phyloP scores from a whole-genome alignment of 1,140 invertebrate species.

The Sarcophaga peregrina region DNA sequence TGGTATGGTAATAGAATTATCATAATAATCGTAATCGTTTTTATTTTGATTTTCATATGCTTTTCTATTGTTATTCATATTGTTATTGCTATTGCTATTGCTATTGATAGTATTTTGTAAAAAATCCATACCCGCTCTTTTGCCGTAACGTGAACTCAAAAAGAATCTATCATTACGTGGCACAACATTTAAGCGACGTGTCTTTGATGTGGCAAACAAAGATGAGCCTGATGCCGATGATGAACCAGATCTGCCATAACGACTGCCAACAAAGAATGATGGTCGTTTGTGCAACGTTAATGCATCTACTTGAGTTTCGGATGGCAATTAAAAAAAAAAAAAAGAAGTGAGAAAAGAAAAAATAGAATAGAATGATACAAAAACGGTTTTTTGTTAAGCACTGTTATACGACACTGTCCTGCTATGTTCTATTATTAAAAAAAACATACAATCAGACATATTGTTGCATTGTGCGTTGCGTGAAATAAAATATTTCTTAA shows the following conservation, averaged over 20 bases:
- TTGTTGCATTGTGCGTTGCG: too few species aligned
- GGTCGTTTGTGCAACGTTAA: conserved; percentile 54
- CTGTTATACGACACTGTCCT: too few species aligned
- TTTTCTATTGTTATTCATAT: conserved; percentile 14
- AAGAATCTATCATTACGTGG: conserved; percentile 65
- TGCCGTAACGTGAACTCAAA: conserved; percentile 63
- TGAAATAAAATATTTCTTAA: too few species aligned
- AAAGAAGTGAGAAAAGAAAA: background rate
- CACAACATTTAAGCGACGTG: conserved; percentile 56
- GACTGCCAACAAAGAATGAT: conserved; percentile 63
- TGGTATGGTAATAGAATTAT: conserved; percentile 35
- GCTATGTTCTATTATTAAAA: background rate
- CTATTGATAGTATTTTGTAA: too few species aligned
- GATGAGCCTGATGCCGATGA: conserved; percentile 18
- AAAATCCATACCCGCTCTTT: conserved; percentile 50
- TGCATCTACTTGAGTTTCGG: conserved; percentile 45
- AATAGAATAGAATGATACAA: background rate
- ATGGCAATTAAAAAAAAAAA: background rate
- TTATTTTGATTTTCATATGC: background rate
- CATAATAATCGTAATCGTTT: background rate
- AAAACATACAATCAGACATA: background rate
- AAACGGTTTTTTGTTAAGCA: background rate
- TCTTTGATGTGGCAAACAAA: conserved; percentile 48
- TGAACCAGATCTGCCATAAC: conserved; percentile 61
- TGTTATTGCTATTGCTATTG: conserved; percentile 33